These are phyloP conservation scores for Onthophagus taurus DNA, from an alignment of 1,140 invertebrate genomes.

Conservation along the genomic window DNA sequence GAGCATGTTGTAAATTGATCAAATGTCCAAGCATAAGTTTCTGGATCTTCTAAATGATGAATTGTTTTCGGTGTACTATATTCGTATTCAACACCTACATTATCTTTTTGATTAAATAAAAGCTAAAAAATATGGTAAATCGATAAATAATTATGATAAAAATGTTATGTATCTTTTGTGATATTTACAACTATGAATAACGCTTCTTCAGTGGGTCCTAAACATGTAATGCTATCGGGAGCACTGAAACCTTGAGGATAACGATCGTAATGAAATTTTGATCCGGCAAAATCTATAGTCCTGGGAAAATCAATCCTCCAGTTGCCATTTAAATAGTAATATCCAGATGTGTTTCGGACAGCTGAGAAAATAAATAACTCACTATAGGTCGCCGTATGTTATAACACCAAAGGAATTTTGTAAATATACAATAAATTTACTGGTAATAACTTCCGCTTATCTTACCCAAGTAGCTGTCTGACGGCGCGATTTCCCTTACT, in stretches of 20 bases:
- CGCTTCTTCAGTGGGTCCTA: conserved; percentile 80
- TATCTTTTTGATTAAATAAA: conserved; percentile 77
- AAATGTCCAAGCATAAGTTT: conserved; percentile 70
- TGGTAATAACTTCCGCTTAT: conserved; percentile 1
- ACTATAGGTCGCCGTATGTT: too few species aligned
- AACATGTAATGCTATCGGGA: conserved; percentile 69
- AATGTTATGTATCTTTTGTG: not conserved
- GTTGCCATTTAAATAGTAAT: conserved; percentile 90
- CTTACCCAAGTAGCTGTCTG: conserved; percentile 89
- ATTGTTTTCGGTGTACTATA: conserved; percentile 77
- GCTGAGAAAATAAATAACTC: conserved; percentile 42
- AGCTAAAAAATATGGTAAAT: conserved; percentile 36
- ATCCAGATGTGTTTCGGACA: conserved; percentile 67
- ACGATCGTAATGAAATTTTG: conserved; percentile 79
- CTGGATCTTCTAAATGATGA: conserved; percentile 51
- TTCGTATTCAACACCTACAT: conserved; percentile 81
- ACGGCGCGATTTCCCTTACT: conserved; percentile 68
- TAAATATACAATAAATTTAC: not conserved
- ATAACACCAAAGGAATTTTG: not conserved
- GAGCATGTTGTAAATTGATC: conserved; percentile 74
- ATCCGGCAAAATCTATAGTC: conserved; percentile 67
- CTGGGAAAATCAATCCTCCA: conserved; percentile 86
- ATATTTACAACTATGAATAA: conserved; percentile 75
- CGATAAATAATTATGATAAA: not conserved
- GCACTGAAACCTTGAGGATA: conserved; percentile 68